Conservation (phyloP, 2,888 invertebrate species). For the Trisateles emortualis region DNA sequence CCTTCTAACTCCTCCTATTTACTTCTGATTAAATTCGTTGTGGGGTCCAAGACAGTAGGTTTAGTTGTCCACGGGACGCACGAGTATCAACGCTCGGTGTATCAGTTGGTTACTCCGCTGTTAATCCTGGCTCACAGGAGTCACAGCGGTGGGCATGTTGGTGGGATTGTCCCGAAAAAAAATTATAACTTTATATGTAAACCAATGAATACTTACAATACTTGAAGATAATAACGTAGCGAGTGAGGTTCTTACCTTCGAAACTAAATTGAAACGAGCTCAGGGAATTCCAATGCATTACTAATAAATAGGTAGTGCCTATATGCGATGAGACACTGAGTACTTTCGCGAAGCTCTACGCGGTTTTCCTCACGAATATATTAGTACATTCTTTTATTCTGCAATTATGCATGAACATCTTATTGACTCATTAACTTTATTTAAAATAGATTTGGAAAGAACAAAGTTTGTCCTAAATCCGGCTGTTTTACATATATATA, state of each 20-base stretch:
- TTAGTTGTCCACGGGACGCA: no score
- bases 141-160: no score
- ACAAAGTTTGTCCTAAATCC: background rate
- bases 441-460: background rate
- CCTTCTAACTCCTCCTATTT: no score
- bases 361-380: conserved; percentile 19
- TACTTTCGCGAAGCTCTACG: conserved; percentile 28
- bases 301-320: conserved; percentile 39
- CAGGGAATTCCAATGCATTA: conserved; percentile 43
- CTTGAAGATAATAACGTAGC: background rate
- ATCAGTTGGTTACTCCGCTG: no score
- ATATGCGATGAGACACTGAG: conserved; percentile 28
- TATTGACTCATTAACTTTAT: background rate
- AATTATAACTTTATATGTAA: background rate
- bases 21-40: no score
- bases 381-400: conserved; percentile 3
- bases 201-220: background rate
- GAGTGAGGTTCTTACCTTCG: conserved; percentile 9
- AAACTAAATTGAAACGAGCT: conserved; percentile 29
- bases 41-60: no score
- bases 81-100: no score
- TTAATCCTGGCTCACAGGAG: no score
- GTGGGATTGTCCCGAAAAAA: no score
- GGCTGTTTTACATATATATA: background rate
- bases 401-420: conserved; percentile 10